Base-by-base conservation (phyloP, 2,113 vertebrate genomes). In the Myrmecophaga tridactyla region DNA sequence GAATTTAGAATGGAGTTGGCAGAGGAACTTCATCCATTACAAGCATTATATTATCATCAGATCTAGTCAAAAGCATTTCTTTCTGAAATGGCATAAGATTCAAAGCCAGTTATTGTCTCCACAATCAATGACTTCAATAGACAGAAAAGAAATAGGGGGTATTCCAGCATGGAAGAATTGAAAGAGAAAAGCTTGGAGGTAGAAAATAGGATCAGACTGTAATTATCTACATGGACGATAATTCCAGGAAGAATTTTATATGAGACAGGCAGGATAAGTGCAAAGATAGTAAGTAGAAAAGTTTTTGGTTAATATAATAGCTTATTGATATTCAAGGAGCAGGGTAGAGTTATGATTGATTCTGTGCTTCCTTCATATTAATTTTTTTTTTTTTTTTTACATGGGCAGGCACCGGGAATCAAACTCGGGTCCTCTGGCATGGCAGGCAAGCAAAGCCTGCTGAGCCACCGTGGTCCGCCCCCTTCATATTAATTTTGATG, bases 41-140 rank as follows among this genome's bases (percentile, higher is more conserved):
- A 88, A 94, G 14, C 51, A 76, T 95, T 29, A 76, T 73, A 90
- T 89, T 89, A 82, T 96, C 77, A 92, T 84, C 27, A 76, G 58
- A 58, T 73, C 27, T 77, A 85, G 27, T 92, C n/a, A 81, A 88
- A 95, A 93, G 41, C 39, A 51, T 82, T 73, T 92, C n/a, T 95
- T 94, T 48, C 58, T 12, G 46, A 69, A 94, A 90, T 62, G 82
- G 34, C 25, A 4, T 90, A 56, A 90, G 63, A 92, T 90, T 88
- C 21, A 69, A 48, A 90, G 69, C 53, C 39, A 94, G 39, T 80
- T 53, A 62, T 84, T 95, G 17, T 92, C 41, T 72, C 39, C 25
- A 77, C 17, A 48, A 80, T 53, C 76, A 56, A 17, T 94, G 41
- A 78, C 90, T 95, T 94, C 72, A 88, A 77, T 27, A 94, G 41